Evolutionary conservation across 2,113 vertebrate genomes (phyloP).

Genomic region (Ammodytes marinus): DNA sequence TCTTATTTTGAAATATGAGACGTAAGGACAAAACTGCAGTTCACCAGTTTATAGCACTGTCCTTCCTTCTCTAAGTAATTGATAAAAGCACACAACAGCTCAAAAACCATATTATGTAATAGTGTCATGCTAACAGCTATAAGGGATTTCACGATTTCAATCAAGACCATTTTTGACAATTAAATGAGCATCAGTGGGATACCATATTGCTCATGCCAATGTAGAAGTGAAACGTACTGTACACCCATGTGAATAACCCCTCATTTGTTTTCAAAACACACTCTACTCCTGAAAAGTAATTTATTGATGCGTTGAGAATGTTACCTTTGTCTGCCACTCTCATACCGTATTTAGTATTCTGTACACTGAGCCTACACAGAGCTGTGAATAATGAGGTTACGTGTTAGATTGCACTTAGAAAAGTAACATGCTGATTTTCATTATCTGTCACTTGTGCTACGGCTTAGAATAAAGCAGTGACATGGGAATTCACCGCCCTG

Average conservation of each 20-base stretch:
- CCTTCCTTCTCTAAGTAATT: background rate
- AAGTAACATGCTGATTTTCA: conserved; percentile 21
- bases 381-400: conserved; percentile 21
- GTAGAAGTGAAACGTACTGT: background rate
- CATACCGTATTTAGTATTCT: background rate
- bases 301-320: background rate
- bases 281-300: background rate
- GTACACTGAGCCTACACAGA: conserved; percentile 7
- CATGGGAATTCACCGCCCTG: background rate
- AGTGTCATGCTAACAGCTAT: background rate
- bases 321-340: background rate
- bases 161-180: background rate
- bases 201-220: background rate
- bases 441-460: background rate
- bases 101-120: background rate
- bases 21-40: background rate
- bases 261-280: background rate
- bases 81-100: background rate
- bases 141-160: background rate
- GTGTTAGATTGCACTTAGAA: conserved; percentile 6
- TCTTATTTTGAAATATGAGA: background rate
- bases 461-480: background rate
- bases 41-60: background rate
- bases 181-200: background rate
- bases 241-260: conserved; percentile 3